phyloP scores from a whole-genome alignment of 2,113 vertebrate species.

The Seriola dumerili region DNA sequence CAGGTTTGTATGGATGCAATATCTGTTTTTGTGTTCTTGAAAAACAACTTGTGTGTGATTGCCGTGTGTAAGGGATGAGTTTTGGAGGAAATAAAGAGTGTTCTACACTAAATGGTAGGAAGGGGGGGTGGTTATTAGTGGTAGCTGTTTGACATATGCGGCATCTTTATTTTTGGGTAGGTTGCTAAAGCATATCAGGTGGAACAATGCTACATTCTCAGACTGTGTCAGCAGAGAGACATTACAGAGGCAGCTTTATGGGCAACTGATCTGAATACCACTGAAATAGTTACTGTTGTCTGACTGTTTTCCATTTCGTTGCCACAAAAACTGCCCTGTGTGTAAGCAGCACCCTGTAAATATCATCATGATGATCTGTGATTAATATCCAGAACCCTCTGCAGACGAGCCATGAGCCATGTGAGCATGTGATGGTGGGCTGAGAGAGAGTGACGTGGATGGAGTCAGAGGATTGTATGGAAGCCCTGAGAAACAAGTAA shows the following conservation, averaged over 20 bases:
- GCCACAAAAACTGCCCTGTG: constrained; percentile 6
- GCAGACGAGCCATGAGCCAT: constrained; percentile 72
- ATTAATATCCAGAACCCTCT: constrained; percentile 54
- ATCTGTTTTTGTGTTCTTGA: not conserved
- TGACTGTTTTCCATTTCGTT: not conserved
- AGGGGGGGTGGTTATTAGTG: not conserved
- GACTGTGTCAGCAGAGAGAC: constrained; percentile 78
- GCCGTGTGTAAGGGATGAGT: not conserved
- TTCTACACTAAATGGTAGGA: not conserved
- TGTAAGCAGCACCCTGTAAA: constrained; percentile 9
- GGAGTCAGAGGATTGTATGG: constrained; percentile 12
- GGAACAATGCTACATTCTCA: constrained; percentile 76
- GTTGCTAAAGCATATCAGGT: constrained; percentile 83
- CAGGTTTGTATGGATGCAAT: constrained; percentile 2
- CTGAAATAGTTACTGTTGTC: not conserved
- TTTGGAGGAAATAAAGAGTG: not conserved
- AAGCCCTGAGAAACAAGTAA: constrained; percentile 22
- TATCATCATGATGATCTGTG: not conserved
- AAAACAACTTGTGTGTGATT: not conserved
- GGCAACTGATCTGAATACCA: not conserved
- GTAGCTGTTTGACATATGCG: constrained; percentile 15
- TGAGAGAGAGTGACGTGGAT: constrained; percentile 61
- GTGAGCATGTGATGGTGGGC: constrained; percentile 77
- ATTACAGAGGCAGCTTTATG: not conserved
- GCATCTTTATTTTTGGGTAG: constrained; percentile 32